Conservation (phyloP, 2,113 vertebrate genomes). For the Suricata suricatta region DNA sequence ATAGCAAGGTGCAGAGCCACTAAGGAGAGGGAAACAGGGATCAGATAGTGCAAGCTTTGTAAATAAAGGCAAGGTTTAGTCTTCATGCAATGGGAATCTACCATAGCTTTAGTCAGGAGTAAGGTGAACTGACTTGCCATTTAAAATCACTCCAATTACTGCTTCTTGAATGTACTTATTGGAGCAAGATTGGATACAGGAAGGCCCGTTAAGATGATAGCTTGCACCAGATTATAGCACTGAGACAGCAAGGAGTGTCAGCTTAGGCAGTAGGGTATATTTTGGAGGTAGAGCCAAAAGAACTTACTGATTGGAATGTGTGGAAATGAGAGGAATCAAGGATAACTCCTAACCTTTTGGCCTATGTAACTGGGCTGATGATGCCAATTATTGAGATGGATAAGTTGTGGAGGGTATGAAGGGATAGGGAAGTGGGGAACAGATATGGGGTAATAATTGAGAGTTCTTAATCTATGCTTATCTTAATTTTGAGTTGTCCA, state of each 20-base stretch:
- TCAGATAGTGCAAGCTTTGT: background rate
- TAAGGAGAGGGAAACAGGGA: background rate
- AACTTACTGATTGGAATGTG: background rate
- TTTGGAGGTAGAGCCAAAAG: background rate
- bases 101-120: background rate
- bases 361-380: background rate
- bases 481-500: constrained; percentile 1
- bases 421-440: background rate
- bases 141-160: background rate
- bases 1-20: background rate
- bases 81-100: background rate
- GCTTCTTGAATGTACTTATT: background rate
- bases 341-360: background rate
- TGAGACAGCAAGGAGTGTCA: background rate
- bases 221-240: background rate
- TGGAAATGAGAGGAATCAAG: background rate
- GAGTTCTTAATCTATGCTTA: background rate
- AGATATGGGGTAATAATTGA: background rate
- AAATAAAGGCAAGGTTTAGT: background rate
- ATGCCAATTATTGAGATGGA: background rate
- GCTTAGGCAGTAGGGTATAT: background rate
- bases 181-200: background rate
- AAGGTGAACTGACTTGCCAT: background rate
- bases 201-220: background rate
- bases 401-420: background rate